Conservation (phyloP, 2,113 vertebrate genomes). For the Crocuta crocuta region DNA sequence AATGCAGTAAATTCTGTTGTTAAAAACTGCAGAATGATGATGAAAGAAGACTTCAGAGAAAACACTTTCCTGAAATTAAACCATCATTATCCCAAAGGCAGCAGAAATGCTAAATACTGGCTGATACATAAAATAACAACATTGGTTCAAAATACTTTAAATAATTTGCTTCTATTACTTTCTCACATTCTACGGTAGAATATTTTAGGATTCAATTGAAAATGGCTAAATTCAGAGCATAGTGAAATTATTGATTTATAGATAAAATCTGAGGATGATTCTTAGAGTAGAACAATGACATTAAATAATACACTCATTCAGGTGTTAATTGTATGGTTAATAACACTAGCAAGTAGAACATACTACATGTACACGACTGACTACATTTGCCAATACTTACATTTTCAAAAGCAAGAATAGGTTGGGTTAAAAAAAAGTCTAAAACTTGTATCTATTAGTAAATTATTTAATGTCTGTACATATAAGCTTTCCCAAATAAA, state of each 20-base stretch:
- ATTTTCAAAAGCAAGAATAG: slow-evolving; percentile 49
- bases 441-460: slow-evolving; percentile 29
- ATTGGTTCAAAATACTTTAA: slow-evolving; percentile 46
- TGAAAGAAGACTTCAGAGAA: slow-evolving; percentile 44
- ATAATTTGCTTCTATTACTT: slow-evolving; percentile 46
- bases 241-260: slow-evolving; percentile 44
- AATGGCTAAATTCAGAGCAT: slow-evolving; percentile 44
- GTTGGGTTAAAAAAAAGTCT: slow-evolving; percentile 42
- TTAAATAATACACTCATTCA: slow-evolving; percentile 34
- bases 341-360: slow-evolving; percentile 61
- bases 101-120: neutral
- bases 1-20: neutral
- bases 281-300: slow-evolving; percentile 39
- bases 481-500: slow-evolving; percentile 54
- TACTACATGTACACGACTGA: slow-evolving; percentile 19
- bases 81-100: neutral
- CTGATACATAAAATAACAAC: neutral
- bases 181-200: slow-evolving; percentile 25
- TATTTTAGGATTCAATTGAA: slow-evolving; percentile 53
- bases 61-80: slow-evolving; percentile 56
- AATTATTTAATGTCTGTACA: slow-evolving; percentile 35
- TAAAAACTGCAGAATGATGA: slow-evolving; percentile 63
- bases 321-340: slow-evolving; percentile 35
- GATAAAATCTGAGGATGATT: slow-evolving; percentile 42
- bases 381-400: slow-evolving; percentile 26